These are phyloP conservation scores for Balaeniceps rex DNA, from an alignment of 2,113 vertebrate species.

Conservation along the genomic window DNA sequence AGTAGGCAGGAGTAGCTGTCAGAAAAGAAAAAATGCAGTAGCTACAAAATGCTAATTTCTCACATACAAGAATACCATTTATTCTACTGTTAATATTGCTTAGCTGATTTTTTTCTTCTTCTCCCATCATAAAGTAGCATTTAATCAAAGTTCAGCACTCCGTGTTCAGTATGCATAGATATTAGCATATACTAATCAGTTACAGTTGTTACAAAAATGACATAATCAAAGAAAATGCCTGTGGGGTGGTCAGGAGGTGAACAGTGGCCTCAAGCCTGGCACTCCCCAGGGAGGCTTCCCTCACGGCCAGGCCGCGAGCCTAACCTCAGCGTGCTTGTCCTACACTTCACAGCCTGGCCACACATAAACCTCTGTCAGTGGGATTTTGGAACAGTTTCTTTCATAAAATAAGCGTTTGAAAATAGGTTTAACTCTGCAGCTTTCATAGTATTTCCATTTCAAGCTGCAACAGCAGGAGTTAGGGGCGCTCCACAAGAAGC, in stretches of 20 bases:
- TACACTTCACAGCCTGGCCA: fast-evolving
- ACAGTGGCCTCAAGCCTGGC: background rate
- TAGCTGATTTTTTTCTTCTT: background rate
- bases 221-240: fast-evolving
- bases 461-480: background rate
- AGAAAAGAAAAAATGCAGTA: background rate
- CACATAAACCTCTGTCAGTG: fast-evolving
- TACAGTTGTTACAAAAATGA: background rate
- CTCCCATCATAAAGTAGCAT: background rate
- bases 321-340: fast-evolving
- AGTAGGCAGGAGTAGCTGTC: background rate
- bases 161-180: fast-evolving
- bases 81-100: fast-evolving
- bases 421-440: background rate
- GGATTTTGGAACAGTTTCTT: background rate
- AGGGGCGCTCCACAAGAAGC: no score
- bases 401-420: background rate
- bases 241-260: background rate
- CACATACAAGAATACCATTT: background rate
- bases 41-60: background rate
- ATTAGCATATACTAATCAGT: fast-evolving
- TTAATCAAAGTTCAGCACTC: background rate
- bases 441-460: background rate
- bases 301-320: fast-evolving
- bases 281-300: fast-evolving